Percentiles rank a stretch among this genome's conserved stretches.
Conservation (phyloP, 1,140 invertebrate genomes). For the Panulirus ornatus region DNA sequence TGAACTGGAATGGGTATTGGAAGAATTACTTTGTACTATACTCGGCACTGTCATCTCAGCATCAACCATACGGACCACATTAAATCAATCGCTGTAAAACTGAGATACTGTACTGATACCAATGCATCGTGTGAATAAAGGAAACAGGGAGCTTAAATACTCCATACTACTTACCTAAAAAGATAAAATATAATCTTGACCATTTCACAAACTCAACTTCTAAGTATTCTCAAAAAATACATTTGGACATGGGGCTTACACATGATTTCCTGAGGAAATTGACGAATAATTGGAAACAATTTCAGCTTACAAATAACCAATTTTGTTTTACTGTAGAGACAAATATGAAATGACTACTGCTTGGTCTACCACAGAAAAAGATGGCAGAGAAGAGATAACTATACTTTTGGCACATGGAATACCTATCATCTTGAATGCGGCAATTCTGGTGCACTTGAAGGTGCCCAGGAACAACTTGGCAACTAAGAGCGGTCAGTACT, state of each 20-base stretch:
- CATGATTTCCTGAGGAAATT: background rate
- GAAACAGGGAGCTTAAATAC: background rate
- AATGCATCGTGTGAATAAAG: background rate
- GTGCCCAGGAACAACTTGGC: background rate
- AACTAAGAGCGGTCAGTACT: background rate
- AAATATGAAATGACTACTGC: background rate
- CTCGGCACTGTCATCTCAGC: background rate
- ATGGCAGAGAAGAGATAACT: slow-evolving; percentile 17
- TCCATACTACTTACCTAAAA: background rate
- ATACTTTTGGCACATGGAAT: slow-evolving; percentile 62
- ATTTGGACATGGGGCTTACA: background rate
- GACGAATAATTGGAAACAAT: background rate
- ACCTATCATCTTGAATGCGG: slow-evolving; percentile 26
- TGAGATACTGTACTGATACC: background rate
- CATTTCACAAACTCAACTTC: background rate
- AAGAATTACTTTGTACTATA: slow-evolving; percentile 6
- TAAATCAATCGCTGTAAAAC: background rate
- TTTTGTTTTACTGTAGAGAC: background rate
- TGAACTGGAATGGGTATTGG: slow-evolving; percentile 18
- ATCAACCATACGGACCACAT: background rate
- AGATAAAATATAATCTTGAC: background rate
- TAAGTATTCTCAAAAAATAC: background rate
- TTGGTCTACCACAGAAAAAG: slow-evolving; percentile 19
- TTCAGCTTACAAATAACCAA: background rate
- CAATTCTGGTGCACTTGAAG: background rate